Evolutionary conservation across 2,888 invertebrate genomes (phyloP), one percentile per base, ranked within the genome.

Genomic region (Diloba caeruleocephala): DNA sequence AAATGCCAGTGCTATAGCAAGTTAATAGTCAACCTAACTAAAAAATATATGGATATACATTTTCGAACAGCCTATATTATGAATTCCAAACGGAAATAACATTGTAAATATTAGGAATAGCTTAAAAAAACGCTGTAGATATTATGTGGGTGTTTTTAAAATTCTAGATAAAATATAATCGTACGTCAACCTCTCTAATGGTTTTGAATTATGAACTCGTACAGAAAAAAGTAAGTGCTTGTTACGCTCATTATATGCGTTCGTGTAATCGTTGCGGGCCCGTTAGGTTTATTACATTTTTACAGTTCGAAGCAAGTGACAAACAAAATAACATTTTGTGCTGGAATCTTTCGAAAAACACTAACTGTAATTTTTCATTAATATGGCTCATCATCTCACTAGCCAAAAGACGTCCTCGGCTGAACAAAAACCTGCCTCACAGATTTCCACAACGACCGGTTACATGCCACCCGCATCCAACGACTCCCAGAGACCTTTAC

Each of bases 51-150:
- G n/a, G n/a, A n/a, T n/a, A n/a, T n/a, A n/a, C 13, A 38, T 13
- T 32, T 19, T 37, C 2, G 19, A 61, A 48, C 64, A 56, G 0
- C 33, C 59, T 48, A 25, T 59, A n/a, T n/a, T n/a, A 63, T 15
- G n/a, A 2, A 32, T 23, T 31, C 12, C 10, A 32, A 10, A 23
- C 32, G 15, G 1, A 10, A 0, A 38, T 48, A 56, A 19, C 48
- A 34, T 38, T 33, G 41, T n/a, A 19, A 46, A 63, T 59, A 42
- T 37, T 19, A 26, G 0, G 25, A 10, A 32, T 31, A 37, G 29
- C 36, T 21, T 4, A 21, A 45, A 29, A 34, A 38, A 39, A 9
- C 10, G 19, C 13, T 29, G 5, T 21, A 32, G 15, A 25, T 33
- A 10, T 37, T 38, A 34, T 34, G 37, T 48, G 26, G 29, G 21